Evolutionary conservation across 2,797 vertebrate species (phyloP).

Genomic region (Pipistrellus nathusii): DNA sequence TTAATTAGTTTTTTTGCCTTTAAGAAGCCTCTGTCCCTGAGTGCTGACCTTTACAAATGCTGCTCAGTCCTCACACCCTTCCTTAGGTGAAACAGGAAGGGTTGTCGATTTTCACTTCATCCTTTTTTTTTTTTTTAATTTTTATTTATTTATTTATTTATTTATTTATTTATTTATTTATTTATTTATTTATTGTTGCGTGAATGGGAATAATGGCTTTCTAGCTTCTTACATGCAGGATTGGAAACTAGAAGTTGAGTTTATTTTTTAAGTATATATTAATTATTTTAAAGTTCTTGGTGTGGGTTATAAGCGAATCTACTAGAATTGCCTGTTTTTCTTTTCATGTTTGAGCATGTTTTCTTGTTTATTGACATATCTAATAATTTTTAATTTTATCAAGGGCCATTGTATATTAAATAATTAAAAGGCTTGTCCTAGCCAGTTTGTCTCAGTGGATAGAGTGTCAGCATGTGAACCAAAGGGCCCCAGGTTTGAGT

Average conservation of each 20-base stretch:
- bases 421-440: neutral
- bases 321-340: neutral
- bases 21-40: neutral
- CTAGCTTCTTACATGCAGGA: neutral
- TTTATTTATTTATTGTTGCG: neutral
- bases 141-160: no score
- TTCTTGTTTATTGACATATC: neutral
- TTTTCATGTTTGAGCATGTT: neutral
- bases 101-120: neutral
- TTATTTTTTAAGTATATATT: neutral
- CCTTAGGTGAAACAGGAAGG: neutral
- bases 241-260: neutral
- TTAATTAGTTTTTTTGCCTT: neutral
- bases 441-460: no score
- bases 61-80: neutral
- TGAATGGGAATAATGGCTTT: neutral
- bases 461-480: no score
- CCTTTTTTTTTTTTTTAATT: neutral
- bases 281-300: neutral
- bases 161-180: no score
- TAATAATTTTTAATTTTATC: neutral
- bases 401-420: neutral
- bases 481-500: no score
- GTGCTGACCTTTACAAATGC: neutral
- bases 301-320: neutral